Percentiles rank a stretch among this genome's conserved stretches.
Evolutionary conservation across 2,797 vertebrate species (phyloP).

Genomic region (Oreochromis mossambicus): DNA sequence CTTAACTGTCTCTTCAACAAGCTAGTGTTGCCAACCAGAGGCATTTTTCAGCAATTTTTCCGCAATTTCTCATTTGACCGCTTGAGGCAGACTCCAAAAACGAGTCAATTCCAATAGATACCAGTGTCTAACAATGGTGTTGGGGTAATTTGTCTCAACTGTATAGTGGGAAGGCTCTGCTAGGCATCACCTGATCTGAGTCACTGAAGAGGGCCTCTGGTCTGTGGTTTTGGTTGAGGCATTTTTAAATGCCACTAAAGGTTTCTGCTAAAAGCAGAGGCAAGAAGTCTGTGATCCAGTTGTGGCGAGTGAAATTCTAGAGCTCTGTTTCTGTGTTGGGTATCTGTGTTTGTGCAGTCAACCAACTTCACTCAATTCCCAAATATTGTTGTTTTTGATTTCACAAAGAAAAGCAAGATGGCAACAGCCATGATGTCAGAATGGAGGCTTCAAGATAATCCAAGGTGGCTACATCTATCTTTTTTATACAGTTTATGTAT

Average conservation of each 20-base stretch:
- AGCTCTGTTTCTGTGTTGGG: background rate
- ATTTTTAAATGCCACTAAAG: background rate
- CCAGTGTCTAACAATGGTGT: background rate
- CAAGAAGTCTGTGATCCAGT: background rate
- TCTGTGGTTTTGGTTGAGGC: background rate
- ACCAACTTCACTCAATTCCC: background rate
- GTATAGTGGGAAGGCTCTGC: background rate
- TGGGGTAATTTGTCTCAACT: background rate
- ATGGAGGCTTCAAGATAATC: background rate
- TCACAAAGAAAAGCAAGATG: background rate
- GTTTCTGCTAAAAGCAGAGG: background rate
- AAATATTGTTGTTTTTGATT: background rate
- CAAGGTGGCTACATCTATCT: background rate
- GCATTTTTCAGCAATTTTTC: background rate
- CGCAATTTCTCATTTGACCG: background rate
- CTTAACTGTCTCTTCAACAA: background rate
- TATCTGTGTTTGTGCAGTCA: background rate
- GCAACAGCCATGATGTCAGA: background rate
- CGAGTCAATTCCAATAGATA: background rate
- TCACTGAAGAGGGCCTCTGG: background rate
- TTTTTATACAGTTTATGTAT: background rate
- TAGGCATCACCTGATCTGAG: background rate
- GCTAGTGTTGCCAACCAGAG: background rate
- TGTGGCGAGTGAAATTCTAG: background rate
- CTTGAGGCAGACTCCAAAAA: background rate